Evolutionary conservation across 2,888 invertebrate genomes (phyloP).

Genomic region (Nephrotoma appendiculata): DNA sequence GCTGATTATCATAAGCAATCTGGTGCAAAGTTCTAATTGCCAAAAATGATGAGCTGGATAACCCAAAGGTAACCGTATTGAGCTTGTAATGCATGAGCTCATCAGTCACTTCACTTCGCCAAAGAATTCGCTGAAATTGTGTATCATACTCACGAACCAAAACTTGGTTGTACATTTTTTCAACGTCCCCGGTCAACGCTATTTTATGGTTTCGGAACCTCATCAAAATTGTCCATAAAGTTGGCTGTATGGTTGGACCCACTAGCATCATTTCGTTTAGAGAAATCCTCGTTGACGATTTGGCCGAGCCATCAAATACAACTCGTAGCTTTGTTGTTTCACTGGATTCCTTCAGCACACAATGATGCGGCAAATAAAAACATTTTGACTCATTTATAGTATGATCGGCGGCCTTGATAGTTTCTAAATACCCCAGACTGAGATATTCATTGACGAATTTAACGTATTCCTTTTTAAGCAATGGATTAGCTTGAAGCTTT

Average conservation of each 20-base stretch:
- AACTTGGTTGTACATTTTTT: slow-evolving; percentile 9
- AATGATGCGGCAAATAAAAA: not conserved
- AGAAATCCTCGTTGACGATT: too few species aligned
- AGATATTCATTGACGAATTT: slow-evolving; percentile 3
- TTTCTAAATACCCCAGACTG: not conserved
- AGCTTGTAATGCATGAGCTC: slow-evolving; percentile 4
- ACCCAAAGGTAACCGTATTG: slow-evolving; percentile 15
- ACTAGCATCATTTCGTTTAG: too few species aligned
- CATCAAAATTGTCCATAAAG: not conserved
- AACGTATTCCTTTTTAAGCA: slow-evolving; percentile 6
- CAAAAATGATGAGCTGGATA: slow-evolving; percentile 14
- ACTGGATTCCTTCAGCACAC: not conserved
- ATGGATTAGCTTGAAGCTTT: slow-evolving; percentile 1
- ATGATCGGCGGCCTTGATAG: slow-evolving; percentile 4
- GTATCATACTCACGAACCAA: not conserved
- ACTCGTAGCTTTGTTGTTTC: too few species aligned
- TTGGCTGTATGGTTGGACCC: too few species aligned
- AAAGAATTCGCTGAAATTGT: not conserved
- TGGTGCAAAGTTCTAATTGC: slow-evolving; percentile 11
- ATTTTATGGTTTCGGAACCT: slow-evolving; percentile 3
- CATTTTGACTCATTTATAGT: not conserved
- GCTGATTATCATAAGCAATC: too few species aligned
- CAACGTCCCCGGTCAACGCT: slow-evolving; percentile 10
- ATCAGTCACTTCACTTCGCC: slow-evolving; percentile 6
- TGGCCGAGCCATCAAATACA: too few species aligned